Evolutionary conservation across 2,797 vertebrate genomes (phyloP), one percentile per base, ranked within the genome.

Genomic region (Gobionotothen gibberifrons): DNA sequence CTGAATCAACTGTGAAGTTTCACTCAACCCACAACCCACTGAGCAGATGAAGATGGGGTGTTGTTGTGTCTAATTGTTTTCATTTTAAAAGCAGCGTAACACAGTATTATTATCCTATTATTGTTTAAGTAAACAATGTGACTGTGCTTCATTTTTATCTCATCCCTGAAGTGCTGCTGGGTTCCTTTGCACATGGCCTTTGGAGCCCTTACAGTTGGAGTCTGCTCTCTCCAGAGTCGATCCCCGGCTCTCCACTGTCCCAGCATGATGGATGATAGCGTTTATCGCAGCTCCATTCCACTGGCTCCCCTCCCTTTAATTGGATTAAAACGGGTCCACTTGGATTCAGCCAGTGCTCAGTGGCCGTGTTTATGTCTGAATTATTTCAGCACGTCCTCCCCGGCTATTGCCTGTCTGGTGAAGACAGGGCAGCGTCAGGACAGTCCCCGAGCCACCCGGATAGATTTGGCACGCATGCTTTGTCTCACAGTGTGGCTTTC

Each of bases 251-350:
- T 78, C 73, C 62, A 47, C 83, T 82, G 75, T 75, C 82, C 72
- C 77, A 56, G 64, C 74, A n/a, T 92, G 90, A 94, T 88, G 85
- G 80, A 90, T 90, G 88, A 68, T 39, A 52, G 73, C 17, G 46
- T 89, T 91, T 86, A 88, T 79, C 22, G 55, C 57, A 7, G 72
- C 80, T 84, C 79, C 69, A 14, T 84, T 89, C 83, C 68, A 70
- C 81, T 44, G 69, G 74, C 87, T 79, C 69, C 77, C 32, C 78
- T 87, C 79, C 65, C 72, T 78, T 89, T 93, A 91, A 92, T 90
- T 91, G 88, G 90, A 92, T 92, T 92, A 89, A 89, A 91, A 84
- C 78, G 0, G 76, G 83, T 79, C 81, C 79, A 77, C 86, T 87
- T 87, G 85, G 85, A 74, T 76, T 86, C 47, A 42, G 83, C 83